phyloP scores from a whole-genome alignment of 2,888 invertebrate genomes.

The Aspidiotus rigidus region DNA sequence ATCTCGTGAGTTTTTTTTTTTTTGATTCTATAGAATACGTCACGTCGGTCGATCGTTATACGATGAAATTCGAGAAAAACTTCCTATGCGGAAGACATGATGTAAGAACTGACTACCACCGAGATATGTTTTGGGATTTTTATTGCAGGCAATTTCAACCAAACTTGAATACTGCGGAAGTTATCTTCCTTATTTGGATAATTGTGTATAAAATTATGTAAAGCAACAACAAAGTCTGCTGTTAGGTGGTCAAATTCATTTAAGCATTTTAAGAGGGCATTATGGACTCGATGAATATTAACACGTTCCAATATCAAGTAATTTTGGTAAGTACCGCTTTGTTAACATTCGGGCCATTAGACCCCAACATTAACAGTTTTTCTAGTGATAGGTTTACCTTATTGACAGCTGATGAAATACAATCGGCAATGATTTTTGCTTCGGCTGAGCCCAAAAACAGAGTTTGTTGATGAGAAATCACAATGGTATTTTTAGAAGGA shows the following conservation, averaged over 20 bases:
- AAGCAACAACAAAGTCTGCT: neutral
- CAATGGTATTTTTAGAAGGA: neutral
- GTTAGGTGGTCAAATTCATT: neutral
- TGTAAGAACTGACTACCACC: no score
- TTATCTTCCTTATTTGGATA: neutral
- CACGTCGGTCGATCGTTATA: no score
- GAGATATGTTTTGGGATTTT: neutral
- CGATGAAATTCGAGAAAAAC: no score
- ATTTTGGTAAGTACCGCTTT: neutral
- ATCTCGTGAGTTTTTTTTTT: no score
- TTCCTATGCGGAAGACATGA: no score
- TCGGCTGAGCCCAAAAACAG: slow-evolving; percentile 3
- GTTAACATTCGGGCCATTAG: neutral
- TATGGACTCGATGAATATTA: neutral
- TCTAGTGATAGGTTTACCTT: neutral
- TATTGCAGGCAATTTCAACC: neutral
- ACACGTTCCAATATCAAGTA: neutral
- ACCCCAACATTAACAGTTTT: neutral
- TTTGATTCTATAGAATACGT: no score
- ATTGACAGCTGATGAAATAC: neutral
- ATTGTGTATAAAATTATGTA: neutral
- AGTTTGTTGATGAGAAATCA: neutral
- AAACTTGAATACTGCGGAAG: neutral
- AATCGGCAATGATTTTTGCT: neutral
- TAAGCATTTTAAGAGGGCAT: neutral